A percentile compares a stretch with the other conserved stretches of the same genome.
Evolutionary conservation across 2,888 invertebrate species (phyloP).

Genomic region (Philopedon plagiatum): DNA sequence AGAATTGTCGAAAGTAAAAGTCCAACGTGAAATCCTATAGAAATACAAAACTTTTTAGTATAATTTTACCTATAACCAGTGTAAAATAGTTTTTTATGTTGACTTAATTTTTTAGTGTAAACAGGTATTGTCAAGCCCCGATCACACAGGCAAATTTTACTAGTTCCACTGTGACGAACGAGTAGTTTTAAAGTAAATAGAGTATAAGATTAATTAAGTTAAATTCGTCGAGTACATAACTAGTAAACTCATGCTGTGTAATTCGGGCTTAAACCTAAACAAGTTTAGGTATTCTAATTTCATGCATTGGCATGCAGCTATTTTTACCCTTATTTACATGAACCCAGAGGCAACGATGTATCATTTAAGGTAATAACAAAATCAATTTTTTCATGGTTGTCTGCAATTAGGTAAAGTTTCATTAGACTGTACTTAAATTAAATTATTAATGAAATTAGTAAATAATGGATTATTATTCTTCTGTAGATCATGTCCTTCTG

Average conservation of each 20-base stretch:
- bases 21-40: constrained; percentile 95
- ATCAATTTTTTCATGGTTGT: too few species aligned
- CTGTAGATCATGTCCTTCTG: too few species aligned
- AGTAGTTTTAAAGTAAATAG: too few species aligned
- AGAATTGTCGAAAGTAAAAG: constrained; percentile 99
- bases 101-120: constrained; percentile 6
- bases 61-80: background rate
- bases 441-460: too few species aligned
- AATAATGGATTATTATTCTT: too few species aligned
- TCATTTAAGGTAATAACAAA: too few species aligned
- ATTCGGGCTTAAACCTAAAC: background rate
- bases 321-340: background rate
- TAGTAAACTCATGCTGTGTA: background rate
- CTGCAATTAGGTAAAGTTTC: too few species aligned
- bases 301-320: background rate
- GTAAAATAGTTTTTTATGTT: constrained; percentile 2
- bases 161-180: background rate
- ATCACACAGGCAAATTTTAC: background rate
- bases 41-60: constrained; percentile 8
- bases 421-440: too few species aligned
- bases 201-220: too few species aligned
- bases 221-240: background rate
- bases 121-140: background rate
- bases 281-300: background rate
- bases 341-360: too few species aligned